Evolutionary conservation across 1,140 invertebrate genomes (phyloP), one percentile per base, ranked within the genome.

Genomic region (Apis dorsata): DNA sequence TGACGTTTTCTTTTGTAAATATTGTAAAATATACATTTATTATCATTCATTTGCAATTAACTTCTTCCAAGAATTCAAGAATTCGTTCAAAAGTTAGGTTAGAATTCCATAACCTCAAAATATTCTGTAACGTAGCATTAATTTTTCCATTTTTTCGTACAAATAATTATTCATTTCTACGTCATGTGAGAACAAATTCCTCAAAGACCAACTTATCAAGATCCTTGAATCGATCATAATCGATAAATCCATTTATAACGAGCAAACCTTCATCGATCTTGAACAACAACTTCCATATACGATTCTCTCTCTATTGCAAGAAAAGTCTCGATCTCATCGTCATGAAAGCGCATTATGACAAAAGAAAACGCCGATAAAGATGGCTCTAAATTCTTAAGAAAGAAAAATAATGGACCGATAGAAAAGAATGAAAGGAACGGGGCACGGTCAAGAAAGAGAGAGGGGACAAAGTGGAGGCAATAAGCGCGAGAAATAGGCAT

Each of bases 391-490:
- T 44, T 44, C 34, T 7, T 44, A 5, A 44, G 34, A 44, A 44
- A 44, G 34, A 4, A 44, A 44, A 4, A 44, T 44, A 44, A 4
- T 44, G 34, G 5, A 44, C 34, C 34, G 5, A 44, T 7, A 44
- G 34, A 44, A 44, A 44, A 2, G 34, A 44, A 44, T 44, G 34
- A 5, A 44, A 44, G 34, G 34, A 34, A 34, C 34, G 7, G 9
- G 8, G 2, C 8, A 59, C 5, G 3, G 0, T 1, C 13, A 4
- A 4, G 28, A 34, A 11, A 7, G 1, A 2, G 63, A 65, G 2
- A 28, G 9, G 34, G 34, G 34, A 65, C 24, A 57, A 60, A 60
- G 74, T 75, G 75, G 69, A 83, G 86, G 85, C 85, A 79, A 86
- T 86, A 75, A 73, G 83, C 84, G 15, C 34, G 19, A 65, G 53